A percentile compares a stretch with the other conserved stretches of the same genome.
These are phyloP conservation scores for Chouioia cunea DNA, from an alignment of 2,888 invertebrate species.

Conservation along the genomic window DNA sequence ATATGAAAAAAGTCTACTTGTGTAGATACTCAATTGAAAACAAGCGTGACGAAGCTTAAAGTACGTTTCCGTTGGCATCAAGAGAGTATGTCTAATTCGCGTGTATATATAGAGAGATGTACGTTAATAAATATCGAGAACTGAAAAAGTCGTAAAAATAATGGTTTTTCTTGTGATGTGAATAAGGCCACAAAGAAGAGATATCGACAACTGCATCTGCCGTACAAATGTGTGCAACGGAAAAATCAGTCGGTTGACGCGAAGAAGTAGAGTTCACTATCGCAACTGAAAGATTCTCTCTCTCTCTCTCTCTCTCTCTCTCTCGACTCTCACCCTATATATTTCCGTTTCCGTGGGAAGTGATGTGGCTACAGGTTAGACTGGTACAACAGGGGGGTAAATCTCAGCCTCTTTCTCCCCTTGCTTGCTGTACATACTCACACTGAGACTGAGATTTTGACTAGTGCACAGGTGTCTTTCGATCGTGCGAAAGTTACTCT, in stretches of 20 bases:
- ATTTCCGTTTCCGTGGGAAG: conserved; percentile 66
- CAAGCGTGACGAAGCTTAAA: conserved; percentile 65
- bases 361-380: conserved; percentile 56
- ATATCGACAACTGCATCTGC: not conserved
- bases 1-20: conserved; percentile 5
- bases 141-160: conserved; percentile 33
- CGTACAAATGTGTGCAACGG: conserved; percentile 27
- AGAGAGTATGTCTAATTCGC: conserved; percentile 29
- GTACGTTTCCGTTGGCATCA: conserved; percentile 55
- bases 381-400: conserved; percentile 48
- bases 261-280: conserved; percentile 19
- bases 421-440: not conserved
- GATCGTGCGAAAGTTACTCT: conserved; percentile 65
- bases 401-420: conserved; percentile 23
- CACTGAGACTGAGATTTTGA: too few species aligned
- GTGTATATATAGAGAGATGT: not conserved
- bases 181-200: not conserved
- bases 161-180: conserved; percentile 20
- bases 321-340: conserved; percentile 4
- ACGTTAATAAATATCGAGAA: not conserved
- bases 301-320: conserved; percentile 1
- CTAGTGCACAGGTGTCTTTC: conserved; percentile 48
- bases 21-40: conserved; percentile 58
- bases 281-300: conserved; percentile 6
- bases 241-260: conserved; percentile 28